Base-by-base conservation (phyloP, 23 tunicate genomes). In the Ciona savignyi region DNA sequence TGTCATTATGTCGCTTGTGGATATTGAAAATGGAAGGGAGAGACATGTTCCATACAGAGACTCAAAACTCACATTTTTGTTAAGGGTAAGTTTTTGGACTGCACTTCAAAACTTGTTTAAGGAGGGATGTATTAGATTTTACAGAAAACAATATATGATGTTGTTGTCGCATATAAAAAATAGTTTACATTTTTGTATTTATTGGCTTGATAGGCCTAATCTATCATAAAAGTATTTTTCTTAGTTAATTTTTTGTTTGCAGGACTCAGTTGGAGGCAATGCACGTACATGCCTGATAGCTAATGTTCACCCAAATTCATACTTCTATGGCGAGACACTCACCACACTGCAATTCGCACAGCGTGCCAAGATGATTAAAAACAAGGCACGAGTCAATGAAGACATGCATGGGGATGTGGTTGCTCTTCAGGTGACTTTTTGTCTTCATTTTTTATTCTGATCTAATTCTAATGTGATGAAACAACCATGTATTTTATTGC, bases 191-290 rank as follows among this genome's bases (percentile, higher is more conserved):
- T n/a, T n/a, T n/a, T n/a, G n/a, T n/a, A n/a, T n/a, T n/a, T n/a
- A n/a, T n/a, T n/a, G n/a, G n/a, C n/a, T n/a, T n/a, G n/a, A n/a
- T n/a, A n/a, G n/a, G n/a, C n/a, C n/a, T n/a, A n/a, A n/a, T n/a
- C n/a, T n/a, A n/a, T n/a, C n/a, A n/a, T n/a, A n/a, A n/a, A n/a
- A n/a, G n/a, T n/a, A n/a, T n/a, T n/a, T n/a, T n/a, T n/a, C n/a
- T n/a, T n/a, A n/a, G n/a, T n/a, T n/a, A 42, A 42, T 42, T 42
- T 15, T 42, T 42, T 42, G 9, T 24, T 4, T 61, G 0, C 62
- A 83, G 90, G 96, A 89, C 48, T 89, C 96, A 2, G 77, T 89
- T 26, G 96, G 96, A n/a, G 96, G 96, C 27, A 89, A 89, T 74
- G 70, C 86, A 1, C 70, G 76, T n/a, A 89, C 96, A 11, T 69